Base-by-base conservation (phyloP, 2,797 vertebrate species). In the Aplochiton taeniatus region DNA sequence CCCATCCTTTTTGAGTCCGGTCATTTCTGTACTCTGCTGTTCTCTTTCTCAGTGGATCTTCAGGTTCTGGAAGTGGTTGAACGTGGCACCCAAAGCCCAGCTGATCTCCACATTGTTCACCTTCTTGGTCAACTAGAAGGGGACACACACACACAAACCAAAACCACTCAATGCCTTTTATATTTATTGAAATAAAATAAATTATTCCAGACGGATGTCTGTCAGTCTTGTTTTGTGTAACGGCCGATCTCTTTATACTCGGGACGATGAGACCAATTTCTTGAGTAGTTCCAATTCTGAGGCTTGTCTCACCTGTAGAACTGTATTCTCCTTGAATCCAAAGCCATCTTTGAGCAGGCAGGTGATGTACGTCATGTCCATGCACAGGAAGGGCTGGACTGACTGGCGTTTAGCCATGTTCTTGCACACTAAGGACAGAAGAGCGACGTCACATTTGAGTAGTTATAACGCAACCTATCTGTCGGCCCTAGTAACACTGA, bases 281-380 rank as follows among this genome's bases (percentile, higher is more conserved):
- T 31, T 31, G 31, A 31, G 2, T 31, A 31, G 31, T 31, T 31
- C 31, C 6, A 31, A 31, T 31, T 6, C 13, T 48, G 14, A 20
- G 43, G 4, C n/a, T 55, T 4, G 11, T 7, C 86, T 89, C 74
- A 97, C 96, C 95, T 95, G 90, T 79, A 99, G 83, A 52, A 91
- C 46, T 0, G 95, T 93, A 76, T 72, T 85, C 42, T 96, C 95
- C 76, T 91, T 90, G 86, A 99, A 98, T 79, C 97, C 96, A 69
- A 98, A 98, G 4, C 96, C 97, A 44, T 98, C 96, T 80, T 91
- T 95, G 68, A 99, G 85, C 78, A 99, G 91, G 83, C 93, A 95
- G 18, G 94, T 91, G 89, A 99, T 98, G 82, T 98, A 99, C 61
- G 93, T 91, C 78, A 99, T 90, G 83, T 99, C 97, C 97, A 99